These are phyloP conservation scores for Anthoptus insignis DNA, from an alignment of 2,888 invertebrate species.

Conservation along the genomic window DNA sequence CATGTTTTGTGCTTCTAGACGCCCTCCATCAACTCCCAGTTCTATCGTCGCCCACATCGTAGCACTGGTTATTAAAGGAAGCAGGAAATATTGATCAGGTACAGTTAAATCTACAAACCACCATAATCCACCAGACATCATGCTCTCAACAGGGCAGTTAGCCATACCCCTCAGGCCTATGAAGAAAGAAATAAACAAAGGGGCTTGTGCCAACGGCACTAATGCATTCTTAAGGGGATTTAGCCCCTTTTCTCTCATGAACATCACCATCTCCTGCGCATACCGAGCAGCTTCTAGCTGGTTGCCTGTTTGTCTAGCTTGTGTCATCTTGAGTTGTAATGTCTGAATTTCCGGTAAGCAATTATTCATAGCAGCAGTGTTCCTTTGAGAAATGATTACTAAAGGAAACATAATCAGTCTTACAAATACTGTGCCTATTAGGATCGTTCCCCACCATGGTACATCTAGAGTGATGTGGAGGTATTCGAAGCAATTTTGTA, in stretches of 20 bases:
- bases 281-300: conserved; percentile 91
- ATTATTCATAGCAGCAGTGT: conserved; percentile 94
- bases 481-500: conserved; percentile 94
- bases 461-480: conserved; percentile 93
- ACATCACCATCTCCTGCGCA: conserved; percentile 92
- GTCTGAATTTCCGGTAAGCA: conserved; percentile 95
- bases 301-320: conserved; percentile 95
- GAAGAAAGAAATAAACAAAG: conserved; percentile 97
- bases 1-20: conserved; percentile 89
- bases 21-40: conserved; percentile 92
- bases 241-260: conserved; percentile 94
- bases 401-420: conserved; percentile 94
- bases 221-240: conserved; percentile 94
- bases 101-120: conserved; percentile 98
- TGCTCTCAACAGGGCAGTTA: conserved; percentile 96
- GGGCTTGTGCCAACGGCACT: conserved; percentile 94
- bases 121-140: conserved; percentile 94
- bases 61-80: conserved; percentile 95
- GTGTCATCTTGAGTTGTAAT: conserved; percentile 94
- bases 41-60: conserved; percentile 95
- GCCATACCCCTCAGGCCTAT: conserved; percentile 96
- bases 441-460: conserved; percentile 98
- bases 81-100: conserved; percentile 95
- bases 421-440: conserved; percentile 92
- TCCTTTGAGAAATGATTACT: conserved; percentile 93